These are phyloP conservation scores for Hippocampus abdominalis DNA, from an alignment of 2,113 vertebrate species.

Conservation along the genomic window DNA sequence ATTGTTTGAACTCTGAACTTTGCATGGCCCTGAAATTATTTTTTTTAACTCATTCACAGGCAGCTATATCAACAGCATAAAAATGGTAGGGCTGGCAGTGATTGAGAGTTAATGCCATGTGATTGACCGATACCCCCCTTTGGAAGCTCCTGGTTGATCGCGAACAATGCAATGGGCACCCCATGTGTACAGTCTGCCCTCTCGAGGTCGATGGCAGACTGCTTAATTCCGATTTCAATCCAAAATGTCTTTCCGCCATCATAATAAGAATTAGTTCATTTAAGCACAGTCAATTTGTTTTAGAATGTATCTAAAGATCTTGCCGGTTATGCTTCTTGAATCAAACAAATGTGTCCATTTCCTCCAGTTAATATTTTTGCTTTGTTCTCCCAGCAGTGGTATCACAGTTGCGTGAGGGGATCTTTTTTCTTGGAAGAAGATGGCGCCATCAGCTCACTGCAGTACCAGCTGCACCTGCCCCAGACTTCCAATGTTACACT, in stretches of 20 bases:
- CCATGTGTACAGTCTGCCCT: constrained; percentile 5
- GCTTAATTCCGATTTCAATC: constrained; percentile 30
- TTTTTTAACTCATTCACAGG: too few species aligned
- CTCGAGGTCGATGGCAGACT: constrained; percentile 31
- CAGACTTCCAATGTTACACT: constrained; percentile 77
- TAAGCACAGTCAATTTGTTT: constrained; percentile 48
- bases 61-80: too few species aligned
- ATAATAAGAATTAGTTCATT: constrained; percentile 36
- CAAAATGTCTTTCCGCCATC: constrained; percentile 13
- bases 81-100: too few species aligned
- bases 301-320: constrained; percentile 11
- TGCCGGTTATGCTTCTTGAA: not conserved
- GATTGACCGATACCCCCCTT: too few species aligned
- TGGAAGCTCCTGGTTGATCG: too few species aligned
- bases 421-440: constrained; percentile 88
- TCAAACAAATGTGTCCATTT: not conserved
- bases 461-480: constrained; percentile 79
- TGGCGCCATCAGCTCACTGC: constrained; percentile 79
- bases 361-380: not conserved
- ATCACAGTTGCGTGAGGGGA: constrained; percentile 73
- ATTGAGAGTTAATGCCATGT: too few species aligned
- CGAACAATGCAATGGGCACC: too few species aligned
- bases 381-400: constrained; percentile 79
- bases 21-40: too few species aligned
- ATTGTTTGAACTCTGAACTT: too few species aligned